A percentile compares a stretch with the other conserved stretches of the same genome.
Conservation (phyloP, 2,113 vertebrate genomes). For the Prunella himalayana region DNA sequence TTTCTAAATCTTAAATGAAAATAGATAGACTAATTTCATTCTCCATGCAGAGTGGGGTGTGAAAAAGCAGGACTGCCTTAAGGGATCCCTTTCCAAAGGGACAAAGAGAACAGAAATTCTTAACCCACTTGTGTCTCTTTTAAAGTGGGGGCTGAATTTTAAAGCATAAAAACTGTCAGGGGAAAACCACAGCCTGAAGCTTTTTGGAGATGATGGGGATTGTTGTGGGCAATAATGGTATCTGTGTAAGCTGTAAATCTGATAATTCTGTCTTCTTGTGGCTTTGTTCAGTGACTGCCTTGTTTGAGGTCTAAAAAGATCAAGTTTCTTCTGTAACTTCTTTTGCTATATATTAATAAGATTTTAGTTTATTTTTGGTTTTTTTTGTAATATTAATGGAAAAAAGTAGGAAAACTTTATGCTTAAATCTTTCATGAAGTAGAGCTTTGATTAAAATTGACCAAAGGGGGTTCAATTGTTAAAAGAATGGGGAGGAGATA, state of each 20-base stretch:
- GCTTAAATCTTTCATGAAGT: not conserved
- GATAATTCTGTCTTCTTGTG: not conserved
- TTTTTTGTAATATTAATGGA: not conserved
- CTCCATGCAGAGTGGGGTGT: not conserved
- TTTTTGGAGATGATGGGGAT: not conserved
- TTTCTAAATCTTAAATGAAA: slow-evolving; percentile 14
- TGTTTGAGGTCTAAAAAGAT: not conserved
- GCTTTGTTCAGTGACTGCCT: not conserved
- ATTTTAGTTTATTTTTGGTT: too few species aligned
- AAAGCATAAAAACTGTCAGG: not conserved
- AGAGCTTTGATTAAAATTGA: not conserved
- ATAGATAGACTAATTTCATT: not conserved
- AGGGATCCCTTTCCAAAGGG: not conserved
- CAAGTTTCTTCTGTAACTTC: not conserved
- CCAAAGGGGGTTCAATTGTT: not conserved
- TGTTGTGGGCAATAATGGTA: not conserved
- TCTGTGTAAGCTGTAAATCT: not conserved
- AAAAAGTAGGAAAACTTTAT: not conserved
- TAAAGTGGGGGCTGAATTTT: not conserved
- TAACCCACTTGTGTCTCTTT: not conserved
- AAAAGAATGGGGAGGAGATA: not conserved
- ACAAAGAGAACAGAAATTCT: not conserved
- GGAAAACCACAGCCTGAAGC: not conserved
- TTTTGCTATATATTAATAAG: not conserved
- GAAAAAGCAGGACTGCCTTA: not conserved